Percentiles rank a stretch among this genome's conserved stretches.
phyloP scores from a whole-genome alignment of 2,113 vertebrate genomes.

The Microcebus ravelobensis region DNA sequence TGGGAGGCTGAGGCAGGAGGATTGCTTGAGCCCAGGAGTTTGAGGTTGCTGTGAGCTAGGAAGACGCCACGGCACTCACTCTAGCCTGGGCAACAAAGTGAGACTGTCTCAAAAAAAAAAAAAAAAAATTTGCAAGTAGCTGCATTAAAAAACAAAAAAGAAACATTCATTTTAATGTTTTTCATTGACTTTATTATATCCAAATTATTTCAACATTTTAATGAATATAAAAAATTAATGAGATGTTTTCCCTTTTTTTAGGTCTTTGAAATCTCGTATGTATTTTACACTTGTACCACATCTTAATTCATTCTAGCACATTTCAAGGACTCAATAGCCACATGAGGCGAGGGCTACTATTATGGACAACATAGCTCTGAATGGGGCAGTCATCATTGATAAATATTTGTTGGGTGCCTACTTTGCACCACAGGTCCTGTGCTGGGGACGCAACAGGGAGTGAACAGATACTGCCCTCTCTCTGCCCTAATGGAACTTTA shows the following conservation, averaged over 20 bases:
- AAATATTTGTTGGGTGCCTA: neutral
- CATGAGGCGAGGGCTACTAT: neutral
- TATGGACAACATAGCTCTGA: neutral
- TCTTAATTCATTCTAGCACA: neutral
- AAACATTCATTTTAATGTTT: slow-evolving; percentile 23
- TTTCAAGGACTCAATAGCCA: neutral
- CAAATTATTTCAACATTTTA: slow-evolving; percentile 24
- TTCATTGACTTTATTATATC: neutral
- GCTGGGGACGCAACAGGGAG: neutral
- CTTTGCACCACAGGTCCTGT: neutral
- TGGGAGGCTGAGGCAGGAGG: too few relatives aligned
- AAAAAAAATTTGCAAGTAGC: neutral
- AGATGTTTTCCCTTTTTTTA: neutral
- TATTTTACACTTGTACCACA: neutral
- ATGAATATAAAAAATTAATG: slow-evolving; percentile 18
- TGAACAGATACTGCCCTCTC: neutral
- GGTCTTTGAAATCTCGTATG: neutral
- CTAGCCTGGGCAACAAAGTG: too few relatives aligned
- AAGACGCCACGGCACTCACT: too few relatives aligned
- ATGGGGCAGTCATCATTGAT: neutral
- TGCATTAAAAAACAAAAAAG: neutral
- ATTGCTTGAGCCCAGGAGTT: too few relatives aligned
- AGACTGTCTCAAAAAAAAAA: too few relatives aligned
- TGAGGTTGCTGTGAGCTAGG: too few relatives aligned
- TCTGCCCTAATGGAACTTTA: neutral